These are phyloP conservation scores for Hippocampus mohnikei DNA, from an alignment of 2,113 vertebrate species.

Conservation along the genomic window DNA sequence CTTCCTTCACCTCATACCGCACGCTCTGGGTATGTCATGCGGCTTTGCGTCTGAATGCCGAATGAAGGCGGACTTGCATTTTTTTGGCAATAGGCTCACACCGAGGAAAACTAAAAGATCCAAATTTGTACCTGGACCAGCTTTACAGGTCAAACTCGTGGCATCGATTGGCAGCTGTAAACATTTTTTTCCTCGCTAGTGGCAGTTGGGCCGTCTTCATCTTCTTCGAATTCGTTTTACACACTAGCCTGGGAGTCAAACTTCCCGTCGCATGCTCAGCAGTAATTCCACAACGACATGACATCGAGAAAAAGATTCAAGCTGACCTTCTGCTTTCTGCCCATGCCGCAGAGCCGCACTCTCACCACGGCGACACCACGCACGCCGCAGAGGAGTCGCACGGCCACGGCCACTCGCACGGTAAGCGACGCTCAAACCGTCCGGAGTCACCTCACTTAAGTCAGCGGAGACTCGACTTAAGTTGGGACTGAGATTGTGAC, in stretches of 20 bases:
- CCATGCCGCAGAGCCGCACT: constrained; percentile 74
- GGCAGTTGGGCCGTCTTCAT: too few species aligned
- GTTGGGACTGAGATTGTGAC: neutral
- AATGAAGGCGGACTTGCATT: too few species aligned
- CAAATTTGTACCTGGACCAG: too few species aligned
- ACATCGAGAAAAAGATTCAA: neutral
- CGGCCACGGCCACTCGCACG: constrained; percentile 75
- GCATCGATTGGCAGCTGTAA: too few species aligned
- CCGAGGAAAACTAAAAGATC: neutral
- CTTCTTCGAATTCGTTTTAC: too few species aligned
- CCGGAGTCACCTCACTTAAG: too few species aligned
- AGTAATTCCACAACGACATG: too few species aligned
- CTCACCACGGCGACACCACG: constrained; percentile 64
- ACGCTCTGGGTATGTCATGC: constrained; percentile 79
- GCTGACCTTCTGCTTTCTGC: neutral
- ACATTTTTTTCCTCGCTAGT: too few species aligned
- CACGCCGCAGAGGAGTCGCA: constrained; percentile 45
- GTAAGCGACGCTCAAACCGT: constrained; percentile 23
- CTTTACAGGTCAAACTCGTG: too few species aligned
- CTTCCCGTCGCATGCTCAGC: too few species aligned
- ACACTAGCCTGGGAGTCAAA: too few species aligned
- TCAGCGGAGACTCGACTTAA: neutral
- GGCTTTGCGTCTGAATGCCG: neutral
- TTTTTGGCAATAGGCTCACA: neutral
- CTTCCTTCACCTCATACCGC: constrained; percentile 90